phyloP scores from a whole-genome alignment of 2,888 invertebrate species.

The Ganaspis brasiliensis region DNA sequence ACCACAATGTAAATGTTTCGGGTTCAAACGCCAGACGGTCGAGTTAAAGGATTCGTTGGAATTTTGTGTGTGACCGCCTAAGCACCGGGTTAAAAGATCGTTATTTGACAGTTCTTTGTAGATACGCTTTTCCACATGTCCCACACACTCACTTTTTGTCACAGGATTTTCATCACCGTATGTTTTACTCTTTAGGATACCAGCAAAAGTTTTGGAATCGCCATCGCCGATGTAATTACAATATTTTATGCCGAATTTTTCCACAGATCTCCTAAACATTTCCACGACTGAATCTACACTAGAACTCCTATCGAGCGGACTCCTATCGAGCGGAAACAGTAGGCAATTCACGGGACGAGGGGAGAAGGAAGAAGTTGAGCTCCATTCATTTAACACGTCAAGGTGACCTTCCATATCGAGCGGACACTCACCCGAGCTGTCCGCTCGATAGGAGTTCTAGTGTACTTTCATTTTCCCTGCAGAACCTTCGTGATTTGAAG shows the following conservation, averaged over 20 bases:
- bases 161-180: too few species aligned
- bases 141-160: not conserved
- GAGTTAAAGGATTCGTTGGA: constrained; percentile 32
- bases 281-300: too few species aligned
- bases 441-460: too few species aligned
- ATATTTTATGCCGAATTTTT: constrained; percentile 53
- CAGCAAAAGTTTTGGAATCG: constrained; percentile 56
- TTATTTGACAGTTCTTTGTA: constrained; percentile 10
- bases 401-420: too few species aligned
- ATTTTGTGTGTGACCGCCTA: constrained; percentile 27
- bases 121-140: not conserved
- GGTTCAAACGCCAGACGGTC: constrained; percentile 32
- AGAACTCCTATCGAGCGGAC: too few species aligned
- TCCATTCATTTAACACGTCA: too few species aligned
- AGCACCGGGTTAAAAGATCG: constrained; percentile 32
- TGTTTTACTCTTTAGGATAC: not conserved
- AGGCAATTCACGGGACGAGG: too few species aligned
- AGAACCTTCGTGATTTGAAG: too few species aligned
- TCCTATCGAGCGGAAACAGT: too few species aligned
- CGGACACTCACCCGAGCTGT: too few species aligned
- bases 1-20: constrained; percentile 36
- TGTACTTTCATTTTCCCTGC: too few species aligned
- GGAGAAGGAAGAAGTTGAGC: too few species aligned
- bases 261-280: constrained; percentile 43
- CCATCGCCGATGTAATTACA: constrained; percentile 57